Percentiles rank a stretch among this genome's conserved stretches.
These are phyloP conservation scores for Maniola jurtina DNA, from an alignment of 1,140 invertebrate genomes.

Conservation along the genomic window DNA sequence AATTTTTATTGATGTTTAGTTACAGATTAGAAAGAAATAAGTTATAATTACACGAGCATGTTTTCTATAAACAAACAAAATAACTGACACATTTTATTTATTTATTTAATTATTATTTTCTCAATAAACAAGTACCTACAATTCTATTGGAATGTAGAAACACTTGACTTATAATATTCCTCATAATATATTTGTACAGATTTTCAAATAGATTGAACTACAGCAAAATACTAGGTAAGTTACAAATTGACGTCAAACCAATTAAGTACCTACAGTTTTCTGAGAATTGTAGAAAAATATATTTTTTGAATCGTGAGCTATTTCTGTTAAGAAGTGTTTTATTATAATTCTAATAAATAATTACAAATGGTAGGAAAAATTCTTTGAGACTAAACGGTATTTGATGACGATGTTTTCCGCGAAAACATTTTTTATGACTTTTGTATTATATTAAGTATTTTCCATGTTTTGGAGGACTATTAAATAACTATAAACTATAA, in stretches of 20 bases:
- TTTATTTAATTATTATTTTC: too few relatives aligned
- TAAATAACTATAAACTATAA: too few relatives aligned
- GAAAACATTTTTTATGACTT: neutral
- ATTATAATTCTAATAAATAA: neutral
- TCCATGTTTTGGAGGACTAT: neutral
- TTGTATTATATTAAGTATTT: neutral
- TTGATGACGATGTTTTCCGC: neutral
- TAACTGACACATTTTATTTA: too few relatives aligned
- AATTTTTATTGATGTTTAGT: too few relatives aligned
- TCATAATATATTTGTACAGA: neutral
- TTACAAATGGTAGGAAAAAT: neutral
- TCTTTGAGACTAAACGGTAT: neutral
- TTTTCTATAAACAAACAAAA: too few relatives aligned
- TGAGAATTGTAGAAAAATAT: constrained; percentile 1
- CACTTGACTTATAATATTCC: too few relatives aligned
- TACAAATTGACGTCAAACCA: neutral
- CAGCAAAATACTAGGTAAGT: too few relatives aligned
- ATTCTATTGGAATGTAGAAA: too few relatives aligned
- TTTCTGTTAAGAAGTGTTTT: constrained; percentile 3
- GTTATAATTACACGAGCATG: too few relatives aligned
- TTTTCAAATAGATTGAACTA: neutral
- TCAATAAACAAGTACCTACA: too few relatives aligned
- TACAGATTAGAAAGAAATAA: too few relatives aligned
- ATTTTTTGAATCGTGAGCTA: neutral
- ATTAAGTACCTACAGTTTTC: neutral